Evolutionary conservation across 2,113 vertebrate species (phyloP).

Genomic region (Tympanuchus pallidicinctus): DNA sequence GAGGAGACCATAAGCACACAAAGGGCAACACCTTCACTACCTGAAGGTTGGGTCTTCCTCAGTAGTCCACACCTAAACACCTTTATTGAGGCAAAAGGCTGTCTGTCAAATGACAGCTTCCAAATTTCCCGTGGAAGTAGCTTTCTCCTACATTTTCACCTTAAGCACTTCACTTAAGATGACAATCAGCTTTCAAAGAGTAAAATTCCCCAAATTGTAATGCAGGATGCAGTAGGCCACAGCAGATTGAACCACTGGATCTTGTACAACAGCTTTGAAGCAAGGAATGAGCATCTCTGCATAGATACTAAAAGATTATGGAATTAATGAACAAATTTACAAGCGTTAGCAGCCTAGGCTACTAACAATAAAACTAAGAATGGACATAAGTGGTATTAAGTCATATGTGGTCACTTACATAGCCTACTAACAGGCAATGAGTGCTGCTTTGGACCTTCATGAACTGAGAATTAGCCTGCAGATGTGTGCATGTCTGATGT

Average conservation of each 20-base stretch:
- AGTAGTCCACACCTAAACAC: neutral
- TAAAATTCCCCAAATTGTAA: neutral
- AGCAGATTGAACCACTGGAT: neutral
- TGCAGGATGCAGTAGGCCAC: neutral
- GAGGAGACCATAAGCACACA: neutral
- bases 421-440: neutral
- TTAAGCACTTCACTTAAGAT: neutral
- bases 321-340: neutral
- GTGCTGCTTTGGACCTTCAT: neutral
- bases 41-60: neutral
- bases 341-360: neutral
- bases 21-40: neutral
- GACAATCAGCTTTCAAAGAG: neutral
- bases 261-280: neutral
- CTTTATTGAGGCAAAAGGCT: neutral
- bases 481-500: too few species aligned
- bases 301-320: neutral
- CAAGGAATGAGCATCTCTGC: neutral
- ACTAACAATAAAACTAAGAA: neutral
- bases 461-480: neutral
- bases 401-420: fast-evolving
- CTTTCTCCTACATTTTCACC: neutral
- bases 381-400: neutral
- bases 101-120: neutral
- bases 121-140: neutral